A percentile compares a stretch with the other conserved stretches of the same genome.
Conservation (phyloP, 2,113 vertebrate species). For the Corythaixoides concolor region DNA sequence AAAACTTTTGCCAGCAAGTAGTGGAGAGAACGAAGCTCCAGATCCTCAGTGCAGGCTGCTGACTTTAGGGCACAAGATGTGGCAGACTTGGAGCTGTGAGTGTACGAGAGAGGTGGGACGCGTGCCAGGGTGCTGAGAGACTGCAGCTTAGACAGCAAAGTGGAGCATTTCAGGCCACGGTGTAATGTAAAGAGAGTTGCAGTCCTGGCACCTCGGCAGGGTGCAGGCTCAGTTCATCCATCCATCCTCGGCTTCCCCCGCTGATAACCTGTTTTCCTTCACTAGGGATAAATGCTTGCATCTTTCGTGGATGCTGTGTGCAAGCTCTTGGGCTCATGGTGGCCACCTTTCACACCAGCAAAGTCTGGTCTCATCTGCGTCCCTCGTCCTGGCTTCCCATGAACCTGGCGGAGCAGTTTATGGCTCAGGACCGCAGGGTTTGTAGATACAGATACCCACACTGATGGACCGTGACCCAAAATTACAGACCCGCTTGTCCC, state of each 20-base stretch:
- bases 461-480: background rate
- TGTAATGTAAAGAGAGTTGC: background rate
- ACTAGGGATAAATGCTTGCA: background rate
- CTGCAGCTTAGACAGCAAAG: background rate
- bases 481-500: background rate
- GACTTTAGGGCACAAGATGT: background rate
- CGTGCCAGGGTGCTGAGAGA: rapidly evolving
- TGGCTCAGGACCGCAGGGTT: rapidly evolving
- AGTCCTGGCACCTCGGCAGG: background rate
- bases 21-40: background rate
- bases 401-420: background rate
- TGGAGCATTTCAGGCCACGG: background rate
- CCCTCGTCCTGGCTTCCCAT: background rate
- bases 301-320: background rate
- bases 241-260: background rate
- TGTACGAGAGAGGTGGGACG: rapidly evolving
- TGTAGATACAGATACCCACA: background rate
- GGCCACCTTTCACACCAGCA: background rate
- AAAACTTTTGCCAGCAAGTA: background rate
- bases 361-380: rapidly evolving
- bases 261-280: background rate
- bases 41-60: background rate
- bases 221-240: background rate
- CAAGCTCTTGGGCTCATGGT: background rate
- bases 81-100: rapidly evolving